Conservation (phyloP, 2,113 vertebrate species). For the Barnardius zonarius region DNA sequence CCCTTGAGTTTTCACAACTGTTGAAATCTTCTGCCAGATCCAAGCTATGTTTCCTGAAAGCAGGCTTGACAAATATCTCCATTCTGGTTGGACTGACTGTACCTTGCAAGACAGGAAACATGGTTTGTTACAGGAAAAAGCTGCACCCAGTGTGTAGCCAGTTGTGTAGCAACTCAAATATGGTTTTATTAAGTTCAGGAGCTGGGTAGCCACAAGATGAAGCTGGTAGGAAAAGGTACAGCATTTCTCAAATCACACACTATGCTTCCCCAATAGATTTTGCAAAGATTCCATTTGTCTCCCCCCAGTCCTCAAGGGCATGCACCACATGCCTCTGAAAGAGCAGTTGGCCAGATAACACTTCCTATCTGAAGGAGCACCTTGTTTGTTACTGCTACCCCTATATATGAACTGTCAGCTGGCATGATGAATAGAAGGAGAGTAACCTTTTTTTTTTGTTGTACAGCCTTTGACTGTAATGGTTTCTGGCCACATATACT, state of each 20-base stretch:
- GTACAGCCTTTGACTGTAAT: neutral
- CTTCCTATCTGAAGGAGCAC: neutral
- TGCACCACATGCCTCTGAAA: neutral
- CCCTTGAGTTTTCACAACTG: neutral
- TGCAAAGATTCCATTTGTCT: neutral
- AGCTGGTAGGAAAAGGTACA: neutral
- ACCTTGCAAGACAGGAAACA: neutral
- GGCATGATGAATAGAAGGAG: neutral
- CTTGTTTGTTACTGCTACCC: neutral
- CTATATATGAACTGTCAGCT: neutral
- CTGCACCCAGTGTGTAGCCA: neutral
- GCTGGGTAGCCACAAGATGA: neutral
- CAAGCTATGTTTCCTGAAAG: neutral
- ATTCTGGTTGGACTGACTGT: neutral
- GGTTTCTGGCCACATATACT: neutral
- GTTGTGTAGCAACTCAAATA: neutral
- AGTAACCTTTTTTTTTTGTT: neutral
- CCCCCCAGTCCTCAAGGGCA: neutral
- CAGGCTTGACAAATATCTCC: neutral
- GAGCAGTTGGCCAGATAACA: neutral
- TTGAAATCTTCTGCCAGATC: neutral
- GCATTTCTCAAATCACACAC: neutral
- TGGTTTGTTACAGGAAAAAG: conserved; percentile 44
- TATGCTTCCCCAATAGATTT: neutral
- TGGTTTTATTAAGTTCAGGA: neutral